These are phyloP conservation scores for Phoxinus dragarum DNA, from an alignment of 2,797 vertebrate genomes.

Conservation along the genomic window DNA sequence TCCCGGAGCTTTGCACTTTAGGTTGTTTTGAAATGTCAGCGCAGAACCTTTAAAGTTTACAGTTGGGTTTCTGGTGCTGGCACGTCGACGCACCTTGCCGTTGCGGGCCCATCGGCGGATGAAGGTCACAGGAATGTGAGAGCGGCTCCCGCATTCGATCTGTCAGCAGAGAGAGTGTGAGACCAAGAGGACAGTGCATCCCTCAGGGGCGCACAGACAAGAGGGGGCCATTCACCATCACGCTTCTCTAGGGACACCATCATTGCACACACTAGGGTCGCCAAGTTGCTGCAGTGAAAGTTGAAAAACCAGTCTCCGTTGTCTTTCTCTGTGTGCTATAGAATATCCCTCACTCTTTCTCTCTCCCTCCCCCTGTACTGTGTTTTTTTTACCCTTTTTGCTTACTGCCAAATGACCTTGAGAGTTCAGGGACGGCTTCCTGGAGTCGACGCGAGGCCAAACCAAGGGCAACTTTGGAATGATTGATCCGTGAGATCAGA, in stretches of 20 bases:
- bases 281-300: constrained; percentile 77
- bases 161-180: constrained; percentile 69
- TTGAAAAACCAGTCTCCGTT: constrained; percentile 73
- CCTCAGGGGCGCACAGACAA: constrained; percentile 47
- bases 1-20: constrained; percentile 56
- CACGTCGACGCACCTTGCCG: constrained; percentile 69
- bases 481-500: constrained; percentile 59
- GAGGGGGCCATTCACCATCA: constrained; percentile 53
- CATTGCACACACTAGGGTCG: constrained; percentile 59
- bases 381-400: constrained; percentile 63
- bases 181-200: constrained; percentile 59
- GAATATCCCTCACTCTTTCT: constrained; percentile 30
- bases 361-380: constrained; percentile 5
- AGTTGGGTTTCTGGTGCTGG: constrained; percentile 60
- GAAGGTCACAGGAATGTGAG: constrained; percentile 93
- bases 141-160: constrained; percentile 77
- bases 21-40: constrained; percentile 24
- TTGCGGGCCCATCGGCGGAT: constrained; percentile 77
- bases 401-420: constrained; percentile 91
- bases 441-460: constrained; percentile 80
- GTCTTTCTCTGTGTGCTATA: constrained; percentile 29
- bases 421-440: constrained; percentile 81
- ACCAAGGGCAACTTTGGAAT: constrained; percentile 90
- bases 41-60: constrained; percentile 25
- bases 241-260: constrained; percentile 52